Base-by-base conservation (phyloP, 2,113 vertebrate species). In the Pipra filicauda region DNA sequence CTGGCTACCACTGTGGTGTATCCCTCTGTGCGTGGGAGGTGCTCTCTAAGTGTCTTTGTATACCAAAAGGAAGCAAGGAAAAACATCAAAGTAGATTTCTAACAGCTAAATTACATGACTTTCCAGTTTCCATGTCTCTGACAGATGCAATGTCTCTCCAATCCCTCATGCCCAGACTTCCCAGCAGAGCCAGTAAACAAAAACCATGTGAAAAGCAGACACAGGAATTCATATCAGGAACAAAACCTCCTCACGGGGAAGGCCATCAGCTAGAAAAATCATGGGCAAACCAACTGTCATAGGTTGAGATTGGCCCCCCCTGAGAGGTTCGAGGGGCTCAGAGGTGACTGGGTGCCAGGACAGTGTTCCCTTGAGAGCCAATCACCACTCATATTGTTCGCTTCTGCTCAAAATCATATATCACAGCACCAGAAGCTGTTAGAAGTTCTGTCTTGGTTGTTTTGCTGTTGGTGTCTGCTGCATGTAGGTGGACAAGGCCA, bases 201-300 rank as follows among this genome's bases (percentile, higher is more conserved):
- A 93, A 28, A 12, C 16, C 20, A 46, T 0, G 28, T 13, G n/a
- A 67, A 87, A 69, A 59, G 31, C 39, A 89, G 23, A 21, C 24
- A 67, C 8, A 17, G 6, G 21, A 48, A 22, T 49, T 61, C 0
- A 0, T 5, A 85, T 5, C 11, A 27, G 39, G 22, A 73, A 54
- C 16, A 44, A 82, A 78, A 16, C 24, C 9, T 72, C 2, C 4
- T 26, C 0, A 0, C 2, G 8, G 52, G 21, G 15, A 41, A 79
- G 28, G 15, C 21, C 27, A 39, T 12, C 37, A 75, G 31, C 37
- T 54, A 35, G 44, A 71, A 75, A 52, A 18, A 33, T 9, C 6
- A 6, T 6, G 51, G 66, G 19, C 30, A 85, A 74, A 37, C 4
- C 26, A 39, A 39, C 39, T 11, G 39, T 39, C 39, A 39, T 39